These are phyloP conservation scores for Sarcophaga peregrina DNA, from an alignment of 1,140 invertebrate species.

Conservation along the genomic window DNA sequence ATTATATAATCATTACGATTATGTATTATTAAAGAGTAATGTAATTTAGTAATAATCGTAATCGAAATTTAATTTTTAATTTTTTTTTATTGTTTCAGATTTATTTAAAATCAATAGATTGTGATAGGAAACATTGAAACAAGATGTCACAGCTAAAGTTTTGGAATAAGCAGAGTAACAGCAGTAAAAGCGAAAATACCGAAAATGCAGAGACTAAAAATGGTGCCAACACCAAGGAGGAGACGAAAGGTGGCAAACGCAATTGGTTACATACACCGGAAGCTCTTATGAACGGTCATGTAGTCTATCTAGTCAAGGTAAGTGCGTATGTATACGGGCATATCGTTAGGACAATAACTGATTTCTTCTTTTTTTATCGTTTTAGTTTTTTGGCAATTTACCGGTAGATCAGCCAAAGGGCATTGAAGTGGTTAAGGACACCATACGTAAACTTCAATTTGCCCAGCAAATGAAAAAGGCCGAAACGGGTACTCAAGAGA, in stretches of 20 bases:
- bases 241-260: slow-evolving; percentile 68
- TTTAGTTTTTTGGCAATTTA: slow-evolving; percentile 92
- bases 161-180: slow-evolving; percentile 71
- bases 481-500: slow-evolving; percentile 80
- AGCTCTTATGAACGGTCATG: slow-evolving; percentile 91
- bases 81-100: too few species aligned
- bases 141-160: slow-evolving; percentile 72
- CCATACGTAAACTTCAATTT: slow-evolving; percentile 94
- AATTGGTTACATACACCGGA: slow-evolving; percentile 96
- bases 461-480: slow-evolving; percentile 93
- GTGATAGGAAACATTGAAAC: background rate
- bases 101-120: too few species aligned
- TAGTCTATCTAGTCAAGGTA: slow-evolving; percentile 97
- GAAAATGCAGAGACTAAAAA: slow-evolving; percentile 61
- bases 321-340: slow-evolving; percentile 47
- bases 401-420: slow-evolving; percentile 95
- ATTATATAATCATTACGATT: too few species aligned
- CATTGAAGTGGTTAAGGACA: slow-evolving; percentile 96
- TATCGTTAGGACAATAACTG: background rate
- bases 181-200: slow-evolving; percentile 61
- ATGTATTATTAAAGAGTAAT: too few species aligned
- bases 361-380: slow-evolving; percentile 50
- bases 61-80: too few species aligned
- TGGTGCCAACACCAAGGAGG: slow-evolving; percentile 54
- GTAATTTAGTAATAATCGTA: too few species aligned